Evolutionary conservation across 2,797 vertebrate genomes (phyloP), one percentile per base, ranked within the genome.

Genomic region (Alcedo atthis): DNA sequence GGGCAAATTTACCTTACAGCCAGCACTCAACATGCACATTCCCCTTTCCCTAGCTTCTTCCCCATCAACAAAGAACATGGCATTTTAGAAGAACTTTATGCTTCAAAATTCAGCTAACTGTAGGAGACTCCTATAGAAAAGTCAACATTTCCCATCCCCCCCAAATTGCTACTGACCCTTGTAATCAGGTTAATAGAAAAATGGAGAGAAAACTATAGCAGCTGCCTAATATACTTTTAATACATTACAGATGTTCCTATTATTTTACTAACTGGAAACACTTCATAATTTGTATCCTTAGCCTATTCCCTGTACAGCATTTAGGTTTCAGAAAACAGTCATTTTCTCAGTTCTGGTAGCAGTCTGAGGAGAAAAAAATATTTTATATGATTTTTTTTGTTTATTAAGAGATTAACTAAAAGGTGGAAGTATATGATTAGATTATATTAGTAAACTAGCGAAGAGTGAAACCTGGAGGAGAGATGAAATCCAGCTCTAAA

Each of bases 251-350:
- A 81, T 96, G 91, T 93, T 92, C 21, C 59, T 21, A 15, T 81
- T 81, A 83, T 77, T 93, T 91, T 93, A 77, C 85, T 70, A 19
- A 89, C 63, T 91, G 91, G 75, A 88, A 90, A 81, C 67, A 90
- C 87, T 88, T 95, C 64, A 80, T 88, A 81, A 91, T 85, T 93
- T 81, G 33, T 64, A 21, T 70, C 63, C 63, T 58, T 43, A 21
- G 64, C 42, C 64, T 86, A 35, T 92, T 95, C 92, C 83, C 87
- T 77, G 26, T 70, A 13, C 59, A 77, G 42, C 64, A 76, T 64
- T 91, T 74, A 81, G 11, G 30, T 74, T 61, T 57, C 83, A 70
- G 85, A 80, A 74, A 88, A n/a, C 59, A 76, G 57, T 28, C 17
- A 49, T 94, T 62, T 89, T 93, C 69, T 78, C 87, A 86, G 66